These are phyloP conservation scores for Pristiophorus japonicus DNA, from an alignment of 2,113 vertebrate genomes.

Conservation along the genomic window DNA sequence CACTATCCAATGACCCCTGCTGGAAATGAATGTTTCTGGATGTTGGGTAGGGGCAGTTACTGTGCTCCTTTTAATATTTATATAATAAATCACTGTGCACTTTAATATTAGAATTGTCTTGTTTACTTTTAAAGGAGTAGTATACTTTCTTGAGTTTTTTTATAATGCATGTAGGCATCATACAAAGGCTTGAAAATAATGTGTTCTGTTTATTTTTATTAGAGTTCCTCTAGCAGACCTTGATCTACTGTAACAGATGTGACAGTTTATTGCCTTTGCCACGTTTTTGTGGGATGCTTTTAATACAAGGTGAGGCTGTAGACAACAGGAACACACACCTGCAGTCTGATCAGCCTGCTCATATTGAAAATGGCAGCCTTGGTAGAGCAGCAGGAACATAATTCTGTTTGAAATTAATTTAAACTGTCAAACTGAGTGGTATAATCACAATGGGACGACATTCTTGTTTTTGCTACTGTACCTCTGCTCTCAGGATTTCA, in stretches of 20 bases:
- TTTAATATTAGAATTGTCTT: background rate
- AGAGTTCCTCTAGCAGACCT: background rate
- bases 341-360: background rate
- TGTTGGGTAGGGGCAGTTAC: background rate
- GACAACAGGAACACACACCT: background rate
- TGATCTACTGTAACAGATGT: background rate
- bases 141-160: background rate
- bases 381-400: background rate
- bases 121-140: background rate
- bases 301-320: background rate
- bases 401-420: background rate
- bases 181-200: background rate
- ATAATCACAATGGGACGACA: background rate
- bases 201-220: background rate
- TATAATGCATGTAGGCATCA: background rate
- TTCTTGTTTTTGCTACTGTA: background rate
- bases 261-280: background rate
- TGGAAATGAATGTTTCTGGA: background rate
- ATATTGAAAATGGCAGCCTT: background rate
- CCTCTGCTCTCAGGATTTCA: background rate
- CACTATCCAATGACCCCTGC: background rate
- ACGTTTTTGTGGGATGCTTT: background rate
- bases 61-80: background rate
- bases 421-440: background rate
- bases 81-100: constrained; percentile 13